Base-by-base conservation (phyloP, 2,888 invertebrate species). In the Aspidiotus destructor region DNA sequence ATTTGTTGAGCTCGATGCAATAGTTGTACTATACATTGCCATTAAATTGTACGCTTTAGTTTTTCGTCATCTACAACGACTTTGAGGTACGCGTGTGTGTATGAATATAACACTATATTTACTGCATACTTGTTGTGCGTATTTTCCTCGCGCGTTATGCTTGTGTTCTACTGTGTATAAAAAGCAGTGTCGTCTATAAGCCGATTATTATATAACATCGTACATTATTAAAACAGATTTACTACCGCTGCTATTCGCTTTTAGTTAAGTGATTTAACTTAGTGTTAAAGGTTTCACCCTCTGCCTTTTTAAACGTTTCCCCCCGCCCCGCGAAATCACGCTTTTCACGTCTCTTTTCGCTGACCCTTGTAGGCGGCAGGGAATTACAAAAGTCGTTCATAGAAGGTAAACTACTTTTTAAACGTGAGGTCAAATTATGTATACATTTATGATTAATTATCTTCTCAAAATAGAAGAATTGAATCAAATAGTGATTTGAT, bases 171-270 rank as follows among this genome's bases (percentile, higher is more conserved):
- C 28, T 52, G 52, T 58, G 58, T 63, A 52, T 63, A 54, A 17
- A 41, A 42, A 55, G 65, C 65, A 57, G 65, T 65, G 65, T 65
- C 65, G 57, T 42, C 65, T 65, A 41, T 65, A 65, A 65, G 65
- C 65, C 65, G 65, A 65, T 65, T 65, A 65, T 65, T 65, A 65
- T 65, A 57, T 65, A 65, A 65, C 65, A 57, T 57, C 65, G 65
- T 65, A 57, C 65, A 65, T 65, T 65, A 65, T 65, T 65, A 65
- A 65, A 65, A 65, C 57, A 65, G 65, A 65, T 65, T 65, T 65
- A 65, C 65, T 65, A 65, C 65, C 65, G 57, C 65, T 57, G 16
- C 62, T 42, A 41, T 41, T 55, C 55, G 40, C 17, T 55, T 16
- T 64, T 15, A 55, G 57, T 65, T 65, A 65, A 65, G 65, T 65